Base-by-base conservation (phyloP, 2,888 invertebrate genomes). In the Lepidocyrtoides sp. region DNA sequence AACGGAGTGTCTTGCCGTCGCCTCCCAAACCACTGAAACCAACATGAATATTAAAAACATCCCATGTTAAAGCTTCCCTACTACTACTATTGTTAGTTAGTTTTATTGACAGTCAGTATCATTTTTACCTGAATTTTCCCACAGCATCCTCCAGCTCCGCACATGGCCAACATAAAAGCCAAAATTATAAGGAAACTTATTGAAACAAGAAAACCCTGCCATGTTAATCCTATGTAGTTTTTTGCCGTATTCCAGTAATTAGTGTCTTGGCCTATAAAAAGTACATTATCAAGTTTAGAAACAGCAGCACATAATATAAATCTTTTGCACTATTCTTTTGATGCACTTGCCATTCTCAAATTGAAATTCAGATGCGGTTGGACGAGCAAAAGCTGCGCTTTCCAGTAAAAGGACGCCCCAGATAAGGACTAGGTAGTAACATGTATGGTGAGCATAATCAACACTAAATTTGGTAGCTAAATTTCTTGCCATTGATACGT, bases 131-230 rank as follows among this genome's bases (percentile, higher is more conserved):
- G 85, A 75, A 91, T 91, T 69, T 92, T 77, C 10, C 92, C 92
- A 86, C 93, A 93, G 44, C 93, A 93, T 91, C 91, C 92, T 87
- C 91, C 93, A 26, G 89, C 92, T 48, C 91, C 91, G 69, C 93
- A 93, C 10, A 88, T 41, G 72, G 91, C 90, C 82, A 92, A 36
- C 12, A 92, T 23, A 41, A 81, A 57, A 17, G 72, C 84, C 41
- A 93, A 57, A 17, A 91, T 79, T 1, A 93, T 23, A 0, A 92
- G 81, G 36, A 89, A 85, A 51, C 75, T 54, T 26, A 88, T 23
- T 0, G 92, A 72, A 12, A 88, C n/a, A 14, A 92, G 12, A 12
- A 77, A n/a, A 4, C 84, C 79, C 10, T 60, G 20, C 88, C 88
- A 89, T 84, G 88, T 23, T 91, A 89, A 48, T 69, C 29, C 84